Percentiles rank a stretch among this genome's conserved stretches.
Conservation (phyloP, 2,797 vertebrate species). For the Hylomyscus alleni region DNA sequence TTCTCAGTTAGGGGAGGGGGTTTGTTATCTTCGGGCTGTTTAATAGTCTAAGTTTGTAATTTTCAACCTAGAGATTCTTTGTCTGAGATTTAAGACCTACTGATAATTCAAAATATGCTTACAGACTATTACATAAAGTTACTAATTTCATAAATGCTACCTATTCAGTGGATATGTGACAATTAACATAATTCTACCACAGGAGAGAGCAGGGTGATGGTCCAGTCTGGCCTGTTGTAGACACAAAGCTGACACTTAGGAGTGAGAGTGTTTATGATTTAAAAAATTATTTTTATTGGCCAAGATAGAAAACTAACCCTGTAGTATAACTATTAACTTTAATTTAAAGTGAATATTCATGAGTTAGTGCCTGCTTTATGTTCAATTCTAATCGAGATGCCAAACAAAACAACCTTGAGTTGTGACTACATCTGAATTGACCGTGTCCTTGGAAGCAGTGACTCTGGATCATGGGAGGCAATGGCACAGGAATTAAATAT, state of each 20-base stretch:
- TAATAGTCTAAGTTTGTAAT: not conserved
- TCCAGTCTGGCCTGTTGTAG: not conserved
- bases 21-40: not conserved
- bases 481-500: not conserved
- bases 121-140: not conserved
- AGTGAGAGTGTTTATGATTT: not conserved
- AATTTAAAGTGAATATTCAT: constrained; percentile 1
- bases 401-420: not conserved
- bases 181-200: not conserved
- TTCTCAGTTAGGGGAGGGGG: not conserved
- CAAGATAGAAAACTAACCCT: not conserved
- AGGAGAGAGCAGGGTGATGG: not conserved
- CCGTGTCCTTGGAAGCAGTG: not conserved
- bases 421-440: not conserved
- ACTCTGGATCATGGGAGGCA: not conserved
- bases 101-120: constrained; percentile 19
- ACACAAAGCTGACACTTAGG: not conserved
- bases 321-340: constrained; percentile 33
- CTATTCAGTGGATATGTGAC: not conserved
- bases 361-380: constrained; percentile 26
- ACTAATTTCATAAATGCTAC: not conserved
- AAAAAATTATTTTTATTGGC: constrained; percentile 18
- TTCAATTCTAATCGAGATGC: not conserved
- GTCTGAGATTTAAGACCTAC: not conserved
- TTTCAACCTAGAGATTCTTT: not conserved